Evolutionary conservation across 2,113 vertebrate species (phyloP).

Genomic region (Pholis gunnellus): DNA sequence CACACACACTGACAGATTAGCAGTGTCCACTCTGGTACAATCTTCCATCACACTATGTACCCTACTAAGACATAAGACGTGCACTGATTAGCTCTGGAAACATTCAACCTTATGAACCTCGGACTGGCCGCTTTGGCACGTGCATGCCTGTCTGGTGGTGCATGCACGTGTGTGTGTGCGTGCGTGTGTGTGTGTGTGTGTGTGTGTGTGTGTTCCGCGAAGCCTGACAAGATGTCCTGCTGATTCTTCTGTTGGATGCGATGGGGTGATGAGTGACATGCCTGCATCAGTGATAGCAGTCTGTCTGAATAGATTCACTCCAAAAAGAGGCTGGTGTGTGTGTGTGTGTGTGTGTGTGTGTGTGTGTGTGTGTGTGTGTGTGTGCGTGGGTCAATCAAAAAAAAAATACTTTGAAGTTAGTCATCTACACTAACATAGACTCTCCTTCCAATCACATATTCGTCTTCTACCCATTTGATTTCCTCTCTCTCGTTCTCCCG

Average conservation of each 20-base stretch:
- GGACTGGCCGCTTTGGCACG: constrained; percentile 51
- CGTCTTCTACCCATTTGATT: constrained; percentile 62
- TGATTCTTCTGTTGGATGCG: constrained; percentile 69
- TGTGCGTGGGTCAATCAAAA: constrained; percentile 40
- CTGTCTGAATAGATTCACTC: constrained; percentile 65
- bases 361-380: constrained; percentile 11
- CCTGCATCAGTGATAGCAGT: constrained; percentile 63
- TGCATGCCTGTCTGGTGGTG: constrained; percentile 36
- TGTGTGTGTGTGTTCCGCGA: constrained; percentile 33
- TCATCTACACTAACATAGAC: constrained; percentile 57
- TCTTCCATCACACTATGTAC: constrained; percentile 48
- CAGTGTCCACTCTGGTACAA: constrained; percentile 43
- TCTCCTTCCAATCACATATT: constrained; percentile 72
- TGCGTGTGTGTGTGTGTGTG: constrained; percentile 21
- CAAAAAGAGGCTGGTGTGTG: constrained; percentile 49
- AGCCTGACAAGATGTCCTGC: constrained; percentile 62
- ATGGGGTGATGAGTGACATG: constrained; percentile 72
- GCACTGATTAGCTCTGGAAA: constrained; percentile 63
- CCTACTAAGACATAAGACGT: constrained; percentile 54
- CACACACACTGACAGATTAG: constrained; percentile 48
- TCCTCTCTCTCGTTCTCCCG: constrained; percentile 48
- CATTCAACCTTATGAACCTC: constrained; percentile 64
- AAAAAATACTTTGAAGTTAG: constrained; percentile 47
- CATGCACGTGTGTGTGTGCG: constrained; percentile 19
- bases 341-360: not conserved